phyloP scores from a whole-genome alignment of 2,113 vertebrate species.

The Ptyas mucosa region DNA sequence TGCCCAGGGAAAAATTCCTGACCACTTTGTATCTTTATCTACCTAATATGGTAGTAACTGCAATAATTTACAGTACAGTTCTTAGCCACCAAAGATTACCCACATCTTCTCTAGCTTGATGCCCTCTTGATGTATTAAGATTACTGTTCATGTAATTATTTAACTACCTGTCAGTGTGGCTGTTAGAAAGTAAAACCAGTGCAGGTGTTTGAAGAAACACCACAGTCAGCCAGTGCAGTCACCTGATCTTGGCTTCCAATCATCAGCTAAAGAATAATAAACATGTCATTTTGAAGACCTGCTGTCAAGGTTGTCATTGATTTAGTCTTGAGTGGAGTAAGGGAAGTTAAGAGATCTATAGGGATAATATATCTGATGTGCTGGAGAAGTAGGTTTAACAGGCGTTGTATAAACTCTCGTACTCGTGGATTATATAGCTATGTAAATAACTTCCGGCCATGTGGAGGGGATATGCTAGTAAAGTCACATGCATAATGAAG shows the following conservation, averaged over 20 bases:
- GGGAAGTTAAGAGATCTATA: not conserved
- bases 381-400: not conserved
- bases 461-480: not conserved
- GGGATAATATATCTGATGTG: conserved; percentile 1
- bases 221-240: not conserved
- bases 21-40: not conserved
- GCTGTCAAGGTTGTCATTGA: not conserved
- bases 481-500: conserved; percentile 21
- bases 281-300: not conserved
- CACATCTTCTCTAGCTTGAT: not conserved
- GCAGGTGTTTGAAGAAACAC: not conserved
- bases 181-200: not conserved
- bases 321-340: not conserved
- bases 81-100: not conserved
- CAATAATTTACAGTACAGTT: not conserved
- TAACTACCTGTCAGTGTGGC: not conserved
- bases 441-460: conserved; percentile 11
- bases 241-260: not conserved
- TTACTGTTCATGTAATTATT: not conserved
- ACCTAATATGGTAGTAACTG: not conserved
- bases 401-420: conserved; percentile 1
- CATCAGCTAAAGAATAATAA: not conserved
- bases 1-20: not conserved
- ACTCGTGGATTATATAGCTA: not conserved
- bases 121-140: not conserved